Evolutionary conservation across 1,140 invertebrate species (phyloP).

Genomic region (Nymphalis io): DNA sequence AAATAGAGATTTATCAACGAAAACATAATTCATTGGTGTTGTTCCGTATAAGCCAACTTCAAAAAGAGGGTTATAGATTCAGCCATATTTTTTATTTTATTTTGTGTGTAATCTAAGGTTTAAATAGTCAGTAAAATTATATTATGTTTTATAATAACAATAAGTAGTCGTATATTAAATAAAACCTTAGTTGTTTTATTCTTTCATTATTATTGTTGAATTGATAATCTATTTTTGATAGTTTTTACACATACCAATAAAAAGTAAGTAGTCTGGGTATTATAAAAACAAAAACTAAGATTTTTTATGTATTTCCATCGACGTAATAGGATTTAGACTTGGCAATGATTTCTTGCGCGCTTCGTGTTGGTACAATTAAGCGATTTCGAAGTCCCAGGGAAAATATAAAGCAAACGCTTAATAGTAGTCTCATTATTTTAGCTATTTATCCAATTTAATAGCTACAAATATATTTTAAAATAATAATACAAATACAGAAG

Average conservation of each 20-base stretch:
- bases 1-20: too few relatives aligned
- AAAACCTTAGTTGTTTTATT: too few relatives aligned
- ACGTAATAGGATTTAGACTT: conserved; percentile 20
- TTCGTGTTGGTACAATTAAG: conserved; percentile 25
- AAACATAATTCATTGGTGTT: too few relatives aligned
- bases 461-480: background rate
- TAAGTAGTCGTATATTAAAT: too few relatives aligned
- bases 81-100: too few relatives aligned
- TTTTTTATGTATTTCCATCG: conserved; percentile 9
- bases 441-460: conserved; percentile 1
- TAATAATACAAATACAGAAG: background rate
- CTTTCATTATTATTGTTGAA: too few relatives aligned
- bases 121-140: too few relatives aligned
- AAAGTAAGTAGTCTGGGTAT: background rate
- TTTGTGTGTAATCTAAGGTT: too few relatives aligned
- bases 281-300: background rate
- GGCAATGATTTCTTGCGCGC: conserved; percentile 20
- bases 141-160: too few relatives aligned
- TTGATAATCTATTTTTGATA: background rate
- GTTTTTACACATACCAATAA: background rate
- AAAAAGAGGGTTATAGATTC: too few relatives aligned
- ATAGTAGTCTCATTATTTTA: conserved; percentile 13
- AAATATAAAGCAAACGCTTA: conserved; percentile 16
- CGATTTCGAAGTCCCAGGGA: conserved; percentile 23
- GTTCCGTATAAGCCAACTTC: too few relatives aligned